Conservation (phyloP, 2,888 invertebrate genomes). For the Seira sanloemensis region DNA sequence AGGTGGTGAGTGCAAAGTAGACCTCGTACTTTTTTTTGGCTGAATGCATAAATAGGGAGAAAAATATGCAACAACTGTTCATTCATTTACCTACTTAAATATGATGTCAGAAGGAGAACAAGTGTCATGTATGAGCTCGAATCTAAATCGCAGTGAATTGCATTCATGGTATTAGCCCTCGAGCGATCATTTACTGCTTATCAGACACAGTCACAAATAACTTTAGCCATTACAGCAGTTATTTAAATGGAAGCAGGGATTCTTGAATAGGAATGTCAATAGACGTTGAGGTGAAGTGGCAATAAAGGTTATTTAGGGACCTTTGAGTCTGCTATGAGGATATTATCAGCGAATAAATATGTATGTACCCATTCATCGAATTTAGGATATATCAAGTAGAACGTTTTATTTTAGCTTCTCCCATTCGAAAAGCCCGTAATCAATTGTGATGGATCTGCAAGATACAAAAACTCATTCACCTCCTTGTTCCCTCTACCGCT, state of each 20-base stretch:
- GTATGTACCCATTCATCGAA: too few relatives aligned
- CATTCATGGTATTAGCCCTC: not conserved
- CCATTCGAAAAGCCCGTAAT: not conserved
- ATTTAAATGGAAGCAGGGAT: too few relatives aligned
- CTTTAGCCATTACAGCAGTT: not conserved
- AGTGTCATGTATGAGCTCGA: conserved; percentile 1
- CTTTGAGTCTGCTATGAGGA: too few relatives aligned
- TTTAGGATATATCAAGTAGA: too few relatives aligned
- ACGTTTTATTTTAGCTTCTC: too few relatives aligned
- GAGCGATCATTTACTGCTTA: not conserved
- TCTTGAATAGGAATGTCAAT: not conserved
- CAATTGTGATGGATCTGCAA: not conserved
- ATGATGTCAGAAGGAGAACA: conserved; percentile 13
- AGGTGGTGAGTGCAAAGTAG: not conserved
- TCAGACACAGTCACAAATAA: not conserved
- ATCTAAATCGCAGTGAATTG: not conserved
- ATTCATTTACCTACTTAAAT: not conserved
- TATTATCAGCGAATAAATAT: too few relatives aligned
- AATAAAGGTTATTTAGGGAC: conserved; percentile 6
- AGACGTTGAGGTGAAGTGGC: not conserved
- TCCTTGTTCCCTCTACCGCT: conserved; percentile 9
- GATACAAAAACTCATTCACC: not conserved
- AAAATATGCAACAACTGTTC: conserved; percentile 1
- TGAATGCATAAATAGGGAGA: not conserved
- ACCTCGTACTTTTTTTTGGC: not conserved